phyloP scores from a whole-genome alignment of 2,113 vertebrate species.

The Rhinoderma darwinii region DNA sequence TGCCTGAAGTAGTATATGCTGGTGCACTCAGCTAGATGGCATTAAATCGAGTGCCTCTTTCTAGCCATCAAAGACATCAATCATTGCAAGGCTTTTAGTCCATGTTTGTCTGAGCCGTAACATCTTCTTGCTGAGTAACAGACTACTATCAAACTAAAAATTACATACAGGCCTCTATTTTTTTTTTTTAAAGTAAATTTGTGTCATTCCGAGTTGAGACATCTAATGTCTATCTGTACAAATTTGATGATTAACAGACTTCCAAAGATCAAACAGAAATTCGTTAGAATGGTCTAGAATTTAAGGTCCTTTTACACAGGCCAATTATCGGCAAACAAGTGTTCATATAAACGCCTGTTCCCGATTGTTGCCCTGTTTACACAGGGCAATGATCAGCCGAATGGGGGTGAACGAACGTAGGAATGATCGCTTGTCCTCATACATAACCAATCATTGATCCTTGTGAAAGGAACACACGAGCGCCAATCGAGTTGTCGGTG shows the following conservation, averaged over 20 bases:
- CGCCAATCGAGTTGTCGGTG: no score
- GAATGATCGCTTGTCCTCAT: no score
- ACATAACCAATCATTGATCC: no score
- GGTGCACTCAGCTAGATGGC: background rate
- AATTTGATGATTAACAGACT: background rate
- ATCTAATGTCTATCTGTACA: background rate
- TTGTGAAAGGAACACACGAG: no score
- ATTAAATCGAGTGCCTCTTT: slow-evolving; percentile 6
- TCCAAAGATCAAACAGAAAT: background rate
- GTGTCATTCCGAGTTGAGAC: background rate
- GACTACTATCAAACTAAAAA: background rate
- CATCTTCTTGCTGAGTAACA: background rate
- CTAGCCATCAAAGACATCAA: background rate
- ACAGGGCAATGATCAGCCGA: no score
- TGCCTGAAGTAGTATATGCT: background rate
- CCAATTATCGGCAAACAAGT: no score
- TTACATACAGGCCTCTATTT: no score
- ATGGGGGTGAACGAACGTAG: no score
- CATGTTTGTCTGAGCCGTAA: background rate
- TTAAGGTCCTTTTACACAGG: no score
- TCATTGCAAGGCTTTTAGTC: background rate
- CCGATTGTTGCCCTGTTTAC: no score
- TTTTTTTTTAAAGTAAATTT: background rate
- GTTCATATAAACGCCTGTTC: no score
- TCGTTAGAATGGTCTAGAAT: background rate